A percentile compares a stretch with the other conserved stretches of the same genome.
Conservation (phyloP, 2,797 vertebrate genomes). For the Jordanella pulchra region DNA sequence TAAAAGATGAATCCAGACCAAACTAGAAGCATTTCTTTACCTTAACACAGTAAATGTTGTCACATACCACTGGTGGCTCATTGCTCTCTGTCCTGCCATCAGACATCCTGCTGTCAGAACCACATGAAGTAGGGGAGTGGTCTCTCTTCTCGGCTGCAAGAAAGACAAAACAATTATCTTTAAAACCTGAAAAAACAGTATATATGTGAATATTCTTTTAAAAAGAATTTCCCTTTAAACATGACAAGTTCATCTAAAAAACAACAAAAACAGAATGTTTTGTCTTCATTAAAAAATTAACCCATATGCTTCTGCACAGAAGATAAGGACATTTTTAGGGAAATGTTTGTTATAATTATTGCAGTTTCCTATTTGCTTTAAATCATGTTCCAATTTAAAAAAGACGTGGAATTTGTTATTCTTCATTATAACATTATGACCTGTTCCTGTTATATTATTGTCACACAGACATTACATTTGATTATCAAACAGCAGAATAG, state of each 20-base stretch:
- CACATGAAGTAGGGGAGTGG: constrained; percentile 79
- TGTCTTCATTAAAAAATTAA: too few relatives aligned
- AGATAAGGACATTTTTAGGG: too few relatives aligned
- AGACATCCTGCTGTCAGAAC: constrained; percentile 78
- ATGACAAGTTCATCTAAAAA: too few relatives aligned
- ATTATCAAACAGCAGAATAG: not conserved
- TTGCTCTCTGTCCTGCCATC: constrained; percentile 81
- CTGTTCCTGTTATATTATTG: not conserved
- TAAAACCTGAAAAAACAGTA: not conserved
- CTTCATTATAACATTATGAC: not conserved
- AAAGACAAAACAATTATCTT: not conserved
- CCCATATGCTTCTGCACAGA: too few relatives aligned
- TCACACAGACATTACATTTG: not conserved
- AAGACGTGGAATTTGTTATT: not conserved
- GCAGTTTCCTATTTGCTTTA: not conserved
- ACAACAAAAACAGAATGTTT: too few relatives aligned
- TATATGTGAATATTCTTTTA: not conserved
- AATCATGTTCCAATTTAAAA: not conserved
- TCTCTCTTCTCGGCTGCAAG: constrained; percentile 85
- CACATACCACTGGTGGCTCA: constrained; percentile 85
- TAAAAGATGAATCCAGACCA: not conserved
- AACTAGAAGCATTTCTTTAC: not conserved
- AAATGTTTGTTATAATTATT: too few relatives aligned
- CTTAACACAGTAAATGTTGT: not conserved
- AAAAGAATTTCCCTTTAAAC: not conserved